Percentiles rank a stretch among this genome's conserved stretches.
These are phyloP conservation scores for Polypterus bichir DNA, from an alignment of 2,113 vertebrate species.

Conservation along the genomic window DNA sequence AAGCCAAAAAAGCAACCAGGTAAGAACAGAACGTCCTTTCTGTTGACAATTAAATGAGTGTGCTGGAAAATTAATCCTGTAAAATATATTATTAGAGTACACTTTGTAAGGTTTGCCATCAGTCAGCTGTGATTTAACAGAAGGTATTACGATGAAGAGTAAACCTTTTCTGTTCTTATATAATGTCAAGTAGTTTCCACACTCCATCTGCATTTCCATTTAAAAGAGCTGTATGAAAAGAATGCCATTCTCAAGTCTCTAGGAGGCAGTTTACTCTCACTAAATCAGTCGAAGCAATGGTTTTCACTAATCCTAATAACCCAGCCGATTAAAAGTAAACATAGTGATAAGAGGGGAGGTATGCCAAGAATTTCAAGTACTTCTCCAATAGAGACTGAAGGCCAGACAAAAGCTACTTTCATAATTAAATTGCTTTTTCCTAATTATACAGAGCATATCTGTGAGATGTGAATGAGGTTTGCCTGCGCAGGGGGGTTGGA, in stretches of 20 bases:
- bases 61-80: no score
- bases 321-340: slow-evolving; percentile 68
- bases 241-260: slow-evolving; percentile 46
- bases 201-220: slow-evolving; percentile 26
- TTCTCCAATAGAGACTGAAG: slow-evolving; percentile 57
- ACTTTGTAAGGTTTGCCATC: no score
- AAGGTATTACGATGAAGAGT: slow-evolving; percentile 5
- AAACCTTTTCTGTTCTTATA: slow-evolving; percentile 33
- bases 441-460: slow-evolving; percentile 13
- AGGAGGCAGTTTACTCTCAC: slow-evolving; percentile 56
- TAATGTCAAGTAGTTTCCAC: slow-evolving; percentile 24
- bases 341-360: slow-evolving; percentile 62
- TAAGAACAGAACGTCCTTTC: no score
- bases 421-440: slow-evolving; percentile 28
- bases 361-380: slow-evolving; percentile 83
- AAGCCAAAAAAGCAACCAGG: no score
- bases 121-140: slow-evolving; percentile 1
- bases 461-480: slow-evolving; percentile 23
- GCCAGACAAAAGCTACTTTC: slow-evolving; percentile 37
- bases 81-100: no score
- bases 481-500: slow-evolving; percentile 26
- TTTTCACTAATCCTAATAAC: slow-evolving; percentile 70
- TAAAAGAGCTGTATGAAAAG: slow-evolving; percentile 26
- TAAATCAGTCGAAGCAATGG: slow-evolving; percentile 67
- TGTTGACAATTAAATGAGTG: no score